Percentiles rank a stretch among this genome's conserved stretches.
Conservation (phyloP, 2,797 vertebrate species). For the Arnoldichthys spilopterus region DNA sequence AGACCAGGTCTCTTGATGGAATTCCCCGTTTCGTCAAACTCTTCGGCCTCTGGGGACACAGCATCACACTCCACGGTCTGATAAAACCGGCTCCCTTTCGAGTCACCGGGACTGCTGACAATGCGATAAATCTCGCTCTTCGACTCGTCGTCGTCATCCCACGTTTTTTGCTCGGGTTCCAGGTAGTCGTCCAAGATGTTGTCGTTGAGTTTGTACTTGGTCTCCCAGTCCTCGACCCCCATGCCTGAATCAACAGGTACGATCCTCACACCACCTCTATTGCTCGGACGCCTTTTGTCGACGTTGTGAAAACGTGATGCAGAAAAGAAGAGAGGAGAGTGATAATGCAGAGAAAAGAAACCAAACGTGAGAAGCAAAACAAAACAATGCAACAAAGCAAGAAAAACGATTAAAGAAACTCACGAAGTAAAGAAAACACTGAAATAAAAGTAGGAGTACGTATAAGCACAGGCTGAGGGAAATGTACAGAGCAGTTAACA, state of each 20-base stretch:
- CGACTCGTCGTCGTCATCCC: constrained; percentile 80
- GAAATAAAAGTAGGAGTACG: neutral
- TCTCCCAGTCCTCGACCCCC: constrained; percentile 87
- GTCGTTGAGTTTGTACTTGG: constrained; percentile 82
- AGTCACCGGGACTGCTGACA: constrained; percentile 61
- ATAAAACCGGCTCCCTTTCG: constrained; percentile 71
- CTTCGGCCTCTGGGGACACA: constrained; percentile 71
- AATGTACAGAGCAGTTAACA: constrained; percentile 49
- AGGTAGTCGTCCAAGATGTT: constrained; percentile 86
- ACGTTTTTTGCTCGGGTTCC: constrained; percentile 82
- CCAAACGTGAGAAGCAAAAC: neutral
- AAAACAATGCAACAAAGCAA: neutral
- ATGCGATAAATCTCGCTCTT: constrained; percentile 78
- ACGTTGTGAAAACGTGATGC: neutral
- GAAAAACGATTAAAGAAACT: neutral
- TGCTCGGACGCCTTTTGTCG: constrained; percentile 61
- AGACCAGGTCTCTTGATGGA: constrained; percentile 45
- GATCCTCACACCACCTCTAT: constrained; percentile 78
- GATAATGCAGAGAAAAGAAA: constrained; percentile 8
- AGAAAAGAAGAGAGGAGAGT: constrained; percentile 37
- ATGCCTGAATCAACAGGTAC: constrained; percentile 86
- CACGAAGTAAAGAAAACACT: neutral
- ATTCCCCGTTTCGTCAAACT: constrained; percentile 72
- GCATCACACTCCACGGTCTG: constrained; percentile 75
- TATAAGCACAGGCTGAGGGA: neutral